A percentile compares a stretch with the other conserved stretches of the same genome.
Conservation (phyloP, 2,888 invertebrate species). For the Leucophora obtusa region DNA sequence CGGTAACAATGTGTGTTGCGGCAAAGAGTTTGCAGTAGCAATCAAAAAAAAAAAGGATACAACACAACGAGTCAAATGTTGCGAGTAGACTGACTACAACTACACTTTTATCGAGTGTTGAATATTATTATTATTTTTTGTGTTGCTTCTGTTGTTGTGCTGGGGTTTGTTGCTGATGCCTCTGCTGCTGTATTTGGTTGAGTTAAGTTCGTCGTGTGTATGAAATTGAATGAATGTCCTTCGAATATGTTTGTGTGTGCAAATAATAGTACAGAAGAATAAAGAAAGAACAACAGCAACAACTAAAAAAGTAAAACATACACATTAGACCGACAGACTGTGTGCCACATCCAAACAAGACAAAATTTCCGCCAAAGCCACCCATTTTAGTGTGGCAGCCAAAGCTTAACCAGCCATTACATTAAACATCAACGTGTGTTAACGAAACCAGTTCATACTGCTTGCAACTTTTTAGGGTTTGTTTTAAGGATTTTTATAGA, state of each 20-base stretch:
- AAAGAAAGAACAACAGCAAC: conserved; percentile 45
- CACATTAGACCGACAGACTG: conserved; percentile 6
- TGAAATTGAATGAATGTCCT: conserved; percentile 68
- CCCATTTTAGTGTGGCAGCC: conserved; percentile 17
- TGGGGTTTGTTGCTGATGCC: not conserved
- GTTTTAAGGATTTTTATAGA: too few relatives aligned
- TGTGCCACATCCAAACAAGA: not conserved
- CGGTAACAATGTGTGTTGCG: not conserved
- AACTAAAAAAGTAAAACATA: conserved; percentile 13
- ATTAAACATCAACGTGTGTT: conserved; percentile 27
- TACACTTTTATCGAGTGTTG: conserved; percentile 54
- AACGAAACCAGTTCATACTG: conserved; percentile 13
- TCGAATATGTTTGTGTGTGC: conserved; percentile 56
- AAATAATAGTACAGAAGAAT: conserved; percentile 1
- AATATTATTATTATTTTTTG: conserved; percentile 44
- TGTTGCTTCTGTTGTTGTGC: conserved; percentile 19
- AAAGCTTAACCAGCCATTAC: conserved; percentile 37
- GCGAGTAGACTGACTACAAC: conserved; percentile 70
- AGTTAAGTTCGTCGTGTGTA: conserved; percentile 34
- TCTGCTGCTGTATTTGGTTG: conserved; percentile 18
- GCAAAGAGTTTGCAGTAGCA: not conserved
- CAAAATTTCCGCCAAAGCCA: not conserved
- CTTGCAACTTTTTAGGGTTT: not conserved
- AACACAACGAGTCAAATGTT: conserved; percentile 74
- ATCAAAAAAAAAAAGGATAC: conserved; percentile 60